Base-by-base conservation (phyloP, 1,140 invertebrate genomes). In the Lethocerus indicus region DNA sequence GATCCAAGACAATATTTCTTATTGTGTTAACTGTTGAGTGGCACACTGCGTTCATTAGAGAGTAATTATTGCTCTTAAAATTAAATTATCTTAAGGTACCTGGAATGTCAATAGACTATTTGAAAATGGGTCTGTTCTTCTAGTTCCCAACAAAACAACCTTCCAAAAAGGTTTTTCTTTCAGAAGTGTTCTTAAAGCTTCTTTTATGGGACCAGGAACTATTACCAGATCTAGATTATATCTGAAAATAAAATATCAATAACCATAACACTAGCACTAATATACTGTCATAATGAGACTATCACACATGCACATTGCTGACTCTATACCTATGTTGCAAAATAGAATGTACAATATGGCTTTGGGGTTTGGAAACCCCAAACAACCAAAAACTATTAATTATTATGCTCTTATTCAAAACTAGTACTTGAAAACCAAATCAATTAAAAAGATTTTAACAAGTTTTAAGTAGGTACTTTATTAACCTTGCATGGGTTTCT, bases 101-200 rank as follows among this genome's bases (percentile, higher is more conserved):
- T 78, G 75, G 68, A 87, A 81, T 51, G 69, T 61, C 23, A 74
- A 60, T 18, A 88, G 61, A 54, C 76, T 63, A 42, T 73, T 62
- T 23, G 80, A 79, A 60, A 76, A 78, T 0, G 90, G 88, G 71
- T 97, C 91, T 6, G 78, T 83, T 53, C 73, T 71, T 55, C 91
- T 71, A 18, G 81, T 87, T 27, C 92, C 92, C 80, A 96, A 87
- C 2, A 96, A 67, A 48, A 84, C 79, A 2, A 83, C 87, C 64
- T 84, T 83, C 5, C 93, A 69, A 1, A 68, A 57, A 20, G 20
- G 27, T 26, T 39, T 42, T 20, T 44, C 18, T 36, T 43, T 3
- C 9, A 84, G 60, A 40, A 91, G 63, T 18, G 68, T 64, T 23
- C 61, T 58, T 18, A 95, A 63, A 1, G 77, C 79, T 21, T 67